phyloP scores from a whole-genome alignment of 2,888 invertebrate species.

The Cheilosia impressa region DNA sequence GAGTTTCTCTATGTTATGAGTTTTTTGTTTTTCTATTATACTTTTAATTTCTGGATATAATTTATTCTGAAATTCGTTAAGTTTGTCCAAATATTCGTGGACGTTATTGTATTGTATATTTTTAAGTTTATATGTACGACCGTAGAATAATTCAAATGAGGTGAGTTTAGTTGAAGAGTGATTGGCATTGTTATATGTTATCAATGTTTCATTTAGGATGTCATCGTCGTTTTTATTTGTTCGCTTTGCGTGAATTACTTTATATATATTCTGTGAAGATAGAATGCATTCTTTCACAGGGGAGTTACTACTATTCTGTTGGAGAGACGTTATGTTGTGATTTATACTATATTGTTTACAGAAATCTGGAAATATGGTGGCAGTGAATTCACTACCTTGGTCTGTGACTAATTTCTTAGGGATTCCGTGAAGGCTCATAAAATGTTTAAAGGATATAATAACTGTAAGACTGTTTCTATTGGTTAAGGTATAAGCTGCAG shows the following conservation, averaged over 20 bases:
- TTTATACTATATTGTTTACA: constrained; percentile 12
- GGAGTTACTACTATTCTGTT: constrained; percentile 4
- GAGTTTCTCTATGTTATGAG: constrained; percentile 9
- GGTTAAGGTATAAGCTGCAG: constrained; percentile 12
- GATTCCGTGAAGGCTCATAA: neutral
- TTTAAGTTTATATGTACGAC: constrained; percentile 2
- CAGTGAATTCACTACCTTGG: constrained; percentile 18
- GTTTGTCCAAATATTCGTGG: constrained; percentile 3
- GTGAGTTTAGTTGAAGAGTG: neutral
- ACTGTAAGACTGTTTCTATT: constrained; percentile 16
- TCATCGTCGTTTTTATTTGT: constrained; percentile 9
- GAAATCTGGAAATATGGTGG: constrained; percentile 8
- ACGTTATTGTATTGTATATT: neutral
- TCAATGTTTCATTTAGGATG: neutral
- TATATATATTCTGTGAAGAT: constrained; percentile 10
- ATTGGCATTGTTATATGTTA: neutral
- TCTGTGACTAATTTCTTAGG: constrained; percentile 24
- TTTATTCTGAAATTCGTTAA: constrained; percentile 5
- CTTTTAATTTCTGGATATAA: constrained; percentile 1
- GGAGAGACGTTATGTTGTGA: constrained; percentile 16
- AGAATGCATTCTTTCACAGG: constrained; percentile 20
- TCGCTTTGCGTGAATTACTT: constrained; percentile 8
- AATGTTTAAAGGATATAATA: constrained; percentile 6
- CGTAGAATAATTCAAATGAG: neutral
- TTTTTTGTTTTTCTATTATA: constrained; percentile 3